These are phyloP conservation scores for Cerceris ruficornis DNA, from an alignment of 2,888 invertebrate genomes.

Conservation along the genomic window DNA sequence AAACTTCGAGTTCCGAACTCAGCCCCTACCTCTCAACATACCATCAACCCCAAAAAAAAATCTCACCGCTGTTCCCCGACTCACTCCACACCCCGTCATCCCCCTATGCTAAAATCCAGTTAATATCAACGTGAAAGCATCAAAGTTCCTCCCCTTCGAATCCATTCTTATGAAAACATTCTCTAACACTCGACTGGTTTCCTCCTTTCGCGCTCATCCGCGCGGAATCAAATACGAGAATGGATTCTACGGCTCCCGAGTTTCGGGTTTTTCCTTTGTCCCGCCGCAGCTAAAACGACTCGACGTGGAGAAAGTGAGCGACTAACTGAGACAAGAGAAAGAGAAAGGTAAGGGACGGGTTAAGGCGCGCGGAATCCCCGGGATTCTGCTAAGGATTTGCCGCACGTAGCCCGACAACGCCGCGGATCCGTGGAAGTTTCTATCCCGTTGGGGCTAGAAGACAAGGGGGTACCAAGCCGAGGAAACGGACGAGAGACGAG, in stretches of 20 bases:
- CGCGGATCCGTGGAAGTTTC: constrained; percentile 73
- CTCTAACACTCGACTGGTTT: constrained; percentile 2
- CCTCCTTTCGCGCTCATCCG: constrained; percentile 18
- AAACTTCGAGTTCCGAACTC: too few species aligned
- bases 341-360: constrained; percentile 47
- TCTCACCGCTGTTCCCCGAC: too few species aligned
- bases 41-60: too few species aligned
- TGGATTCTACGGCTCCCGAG: constrained; percentile 6
- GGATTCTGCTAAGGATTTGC: constrained; percentile 79
- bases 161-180: constrained; percentile 4
- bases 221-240: not conserved
- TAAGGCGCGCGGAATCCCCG: constrained; percentile 71
- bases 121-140: not conserved
- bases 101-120: not conserved
- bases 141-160: not conserved
- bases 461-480: constrained; percentile 20
- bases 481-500: constrained; percentile 27
- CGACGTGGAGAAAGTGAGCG: constrained; percentile 16
- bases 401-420: constrained; percentile 79
- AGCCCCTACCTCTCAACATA: too few species aligned
- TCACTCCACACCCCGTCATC: not conserved
- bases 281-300: constrained; percentile 42
- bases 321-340: not conserved
- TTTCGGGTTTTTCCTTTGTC: constrained; percentile 32
- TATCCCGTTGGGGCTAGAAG: constrained; percentile 24